Conservation (phyloP, 2,888 invertebrate species). For the Apoda limacodes region DNA sequence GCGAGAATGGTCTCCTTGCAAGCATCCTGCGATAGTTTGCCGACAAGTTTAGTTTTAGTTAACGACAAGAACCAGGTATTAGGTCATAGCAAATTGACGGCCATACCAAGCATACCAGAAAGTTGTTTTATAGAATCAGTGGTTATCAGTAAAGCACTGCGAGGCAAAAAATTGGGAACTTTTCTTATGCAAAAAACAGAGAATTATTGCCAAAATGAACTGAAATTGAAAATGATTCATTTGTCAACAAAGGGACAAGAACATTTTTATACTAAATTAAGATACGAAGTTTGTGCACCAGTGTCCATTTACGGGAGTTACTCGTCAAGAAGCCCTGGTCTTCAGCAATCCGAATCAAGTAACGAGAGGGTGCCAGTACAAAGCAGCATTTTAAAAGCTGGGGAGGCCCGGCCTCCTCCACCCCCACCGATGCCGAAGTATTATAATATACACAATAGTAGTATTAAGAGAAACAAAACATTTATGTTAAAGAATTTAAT, state of each 20-base stretch:
- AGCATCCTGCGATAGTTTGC: conserved; percentile 78
- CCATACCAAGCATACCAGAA: conserved; percentile 75
- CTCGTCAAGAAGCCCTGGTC: conserved; percentile 23
- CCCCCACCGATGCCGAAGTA: conserved; percentile 53
- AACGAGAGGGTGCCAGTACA: conserved; percentile 28
- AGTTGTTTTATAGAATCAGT: conserved; percentile 87
- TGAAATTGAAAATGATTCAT: conserved; percentile 74
- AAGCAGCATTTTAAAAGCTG: conserved; percentile 18
- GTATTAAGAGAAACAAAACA: conserved; percentile 37
- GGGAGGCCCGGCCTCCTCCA: conserved; percentile 31
- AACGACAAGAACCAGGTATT: conserved; percentile 68
- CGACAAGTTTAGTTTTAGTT: conserved; percentile 78
- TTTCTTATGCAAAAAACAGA: conserved; percentile 80
- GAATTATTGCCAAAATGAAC: conserved; percentile 74
- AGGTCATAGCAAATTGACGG: conserved; percentile 84
- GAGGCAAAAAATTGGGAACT: conserved; percentile 83
- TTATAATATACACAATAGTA: conserved; percentile 25
- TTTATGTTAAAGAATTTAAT: conserved; percentile 56
- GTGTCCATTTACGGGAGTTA: conserved; percentile 75
- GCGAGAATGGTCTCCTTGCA: conserved; percentile 81
- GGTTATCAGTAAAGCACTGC: conserved; percentile 76
- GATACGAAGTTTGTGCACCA: conserved; percentile 76
- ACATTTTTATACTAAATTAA: conserved; percentile 79
- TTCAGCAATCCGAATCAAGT: conserved; percentile 17
- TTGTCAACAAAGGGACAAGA: conserved; percentile 81